phyloP scores from a whole-genome alignment of 2,888 invertebrate genomes.

The Biston stratarius region DNA sequence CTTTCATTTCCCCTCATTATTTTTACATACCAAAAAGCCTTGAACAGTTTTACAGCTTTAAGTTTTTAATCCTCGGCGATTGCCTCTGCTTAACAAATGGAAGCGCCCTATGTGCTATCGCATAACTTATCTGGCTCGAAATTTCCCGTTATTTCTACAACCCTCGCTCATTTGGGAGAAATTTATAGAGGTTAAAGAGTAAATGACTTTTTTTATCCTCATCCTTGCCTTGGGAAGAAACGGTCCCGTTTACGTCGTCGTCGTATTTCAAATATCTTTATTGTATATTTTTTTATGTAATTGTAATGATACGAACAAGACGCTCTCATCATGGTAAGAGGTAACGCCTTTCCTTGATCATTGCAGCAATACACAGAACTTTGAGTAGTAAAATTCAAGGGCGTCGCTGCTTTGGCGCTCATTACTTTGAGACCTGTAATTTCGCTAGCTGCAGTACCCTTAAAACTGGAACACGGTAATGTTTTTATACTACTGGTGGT shows the following conservation, averaged over 20 bases:
- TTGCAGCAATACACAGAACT: too few relatives aligned
- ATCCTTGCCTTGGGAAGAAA: constrained; percentile 10
- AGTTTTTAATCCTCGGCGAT: background rate
- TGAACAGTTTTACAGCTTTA: background rate
- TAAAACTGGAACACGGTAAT: too few relatives aligned
- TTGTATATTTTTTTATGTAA: too few relatives aligned
- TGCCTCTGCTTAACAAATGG: background rate
- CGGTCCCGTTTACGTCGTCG: constrained; percentile 5
- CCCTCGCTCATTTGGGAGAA: constrained; percentile 20
- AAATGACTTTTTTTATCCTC: constrained; percentile 29
- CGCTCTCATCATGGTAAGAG: too few relatives aligned
- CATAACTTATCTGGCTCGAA: constrained; percentile 22
- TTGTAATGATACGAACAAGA: too few relatives aligned
- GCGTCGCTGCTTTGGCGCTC: too few relatives aligned
- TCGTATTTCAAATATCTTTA: constrained; percentile 22
- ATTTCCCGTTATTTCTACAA: constrained; percentile 19
- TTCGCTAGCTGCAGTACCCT: too few relatives aligned
- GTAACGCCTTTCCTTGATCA: too few relatives aligned
- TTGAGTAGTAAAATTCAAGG: too few relatives aligned
- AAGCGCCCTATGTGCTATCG: constrained; percentile 11
- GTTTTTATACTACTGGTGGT: too few relatives aligned
- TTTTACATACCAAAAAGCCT: background rate
- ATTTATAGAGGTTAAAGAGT: constrained; percentile 33
- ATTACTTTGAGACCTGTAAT: too few relatives aligned
- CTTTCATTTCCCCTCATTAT: background rate